Evolutionary conservation across 2,888 invertebrate genomes (phyloP).

Genomic region (Hermodice carunculata): DNA sequence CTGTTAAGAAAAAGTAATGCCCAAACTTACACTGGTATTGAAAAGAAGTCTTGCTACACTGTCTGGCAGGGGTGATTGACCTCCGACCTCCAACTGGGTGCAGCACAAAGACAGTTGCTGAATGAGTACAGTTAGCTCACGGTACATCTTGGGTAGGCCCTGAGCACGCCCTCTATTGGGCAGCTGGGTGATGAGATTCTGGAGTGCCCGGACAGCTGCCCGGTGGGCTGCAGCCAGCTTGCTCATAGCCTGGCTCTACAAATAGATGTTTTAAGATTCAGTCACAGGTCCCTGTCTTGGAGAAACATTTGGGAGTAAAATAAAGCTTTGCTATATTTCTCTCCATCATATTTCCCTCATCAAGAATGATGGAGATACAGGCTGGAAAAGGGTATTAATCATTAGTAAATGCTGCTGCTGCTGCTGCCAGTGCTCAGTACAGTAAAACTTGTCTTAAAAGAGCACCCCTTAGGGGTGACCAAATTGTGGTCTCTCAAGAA

Average conservation of each 20-base stretch:
- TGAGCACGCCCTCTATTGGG: conserved; percentile 43
- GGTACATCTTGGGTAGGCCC: conserved; percentile 56
- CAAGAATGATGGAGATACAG: too few relatives aligned
- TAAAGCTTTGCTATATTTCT: too few relatives aligned
- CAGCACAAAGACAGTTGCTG: conserved; percentile 43
- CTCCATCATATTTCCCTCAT: too few relatives aligned
- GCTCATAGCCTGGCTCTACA: conserved; percentile 18
- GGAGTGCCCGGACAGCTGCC: conserved; percentile 59
- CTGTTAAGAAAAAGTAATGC: too few relatives aligned
- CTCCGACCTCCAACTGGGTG: conserved; percentile 35
- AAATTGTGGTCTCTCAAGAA: too few relatives aligned
- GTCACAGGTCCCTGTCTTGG: background rate
- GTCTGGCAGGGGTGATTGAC: conserved; percentile 25
- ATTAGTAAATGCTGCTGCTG: too few relatives aligned
- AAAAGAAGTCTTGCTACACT: conserved; percentile 21
- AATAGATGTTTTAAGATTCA: background rate
- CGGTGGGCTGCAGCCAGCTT: conserved; percentile 56
- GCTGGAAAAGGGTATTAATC: too few relatives aligned
- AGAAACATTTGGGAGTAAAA: too few relatives aligned
- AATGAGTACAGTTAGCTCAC: conserved; percentile 54
- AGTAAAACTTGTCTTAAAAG: too few relatives aligned
- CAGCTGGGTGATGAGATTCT: conserved; percentile 57
- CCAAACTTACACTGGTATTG: conserved; percentile 23
- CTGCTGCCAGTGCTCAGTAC: too few relatives aligned
- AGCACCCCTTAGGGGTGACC: too few relatives aligned